Conservation (phyloP, 2,113 vertebrate genomes). For the Callithrix jacchus region DNA sequence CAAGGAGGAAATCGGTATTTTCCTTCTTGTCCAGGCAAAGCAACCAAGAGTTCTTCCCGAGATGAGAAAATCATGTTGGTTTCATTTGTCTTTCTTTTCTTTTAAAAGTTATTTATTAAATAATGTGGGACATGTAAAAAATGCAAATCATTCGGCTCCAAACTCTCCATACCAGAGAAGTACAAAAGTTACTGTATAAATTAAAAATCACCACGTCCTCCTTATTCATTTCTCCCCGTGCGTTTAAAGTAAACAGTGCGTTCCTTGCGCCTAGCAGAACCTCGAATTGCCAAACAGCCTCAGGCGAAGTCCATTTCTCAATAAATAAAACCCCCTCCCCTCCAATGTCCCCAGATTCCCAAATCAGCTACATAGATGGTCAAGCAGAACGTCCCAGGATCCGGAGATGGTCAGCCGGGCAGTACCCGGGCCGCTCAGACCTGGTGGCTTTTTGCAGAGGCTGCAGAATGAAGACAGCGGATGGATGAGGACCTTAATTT, state of each 20-base stretch:
- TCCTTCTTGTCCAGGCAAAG: constrained; percentile 50
- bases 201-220: constrained; percentile 75
- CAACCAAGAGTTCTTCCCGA: constrained; percentile 54
- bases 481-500: constrained; percentile 85
- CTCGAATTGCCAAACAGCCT: constrained; percentile 75
- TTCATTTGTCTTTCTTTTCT: constrained; percentile 52
- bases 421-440: background rate
- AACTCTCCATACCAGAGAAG: constrained; percentile 64
- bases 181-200: constrained; percentile 79
- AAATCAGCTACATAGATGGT: constrained; percentile 74
- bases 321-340: constrained; percentile 86
- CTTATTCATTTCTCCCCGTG: constrained; percentile 34
- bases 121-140: constrained; percentile 68
- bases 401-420: background rate
- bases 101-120: constrained; percentile 56
- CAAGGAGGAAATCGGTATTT: constrained; percentile 33
- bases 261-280: constrained; percentile 49
- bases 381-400: constrained; percentile 39
- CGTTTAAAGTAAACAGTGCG: constrained; percentile 53
- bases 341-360: constrained; percentile 64
- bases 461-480: constrained; percentile 82
- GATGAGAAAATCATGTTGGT: constrained; percentile 44
- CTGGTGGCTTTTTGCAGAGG: constrained; percentile 76
- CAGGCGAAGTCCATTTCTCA: constrained; percentile 78
- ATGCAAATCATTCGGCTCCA: constrained; percentile 62